Evolutionary conservation across 1,140 invertebrate species (phyloP).

Genomic region (Drosophila ogumai): DNA sequence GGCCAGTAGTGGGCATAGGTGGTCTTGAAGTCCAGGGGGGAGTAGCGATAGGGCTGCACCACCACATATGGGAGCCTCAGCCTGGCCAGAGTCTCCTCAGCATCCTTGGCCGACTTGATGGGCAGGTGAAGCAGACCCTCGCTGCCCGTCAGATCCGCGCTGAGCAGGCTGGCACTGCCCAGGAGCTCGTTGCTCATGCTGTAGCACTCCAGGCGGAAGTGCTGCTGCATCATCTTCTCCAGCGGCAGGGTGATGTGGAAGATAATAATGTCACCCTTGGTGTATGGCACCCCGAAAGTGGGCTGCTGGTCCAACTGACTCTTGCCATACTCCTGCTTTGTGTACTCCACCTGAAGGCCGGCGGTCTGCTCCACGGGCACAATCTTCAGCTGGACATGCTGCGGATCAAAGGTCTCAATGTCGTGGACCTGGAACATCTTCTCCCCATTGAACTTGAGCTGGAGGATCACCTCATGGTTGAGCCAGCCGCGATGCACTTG

Average conservation of each 20-base stretch:
- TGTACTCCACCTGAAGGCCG: constrained; percentile 72
- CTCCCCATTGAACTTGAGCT: constrained; percentile 89
- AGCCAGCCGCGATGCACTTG: constrained; percentile 92
- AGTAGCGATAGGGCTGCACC: constrained; percentile 90
- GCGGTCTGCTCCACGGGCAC: constrained; percentile 69
- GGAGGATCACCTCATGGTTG: constrained; percentile 91
- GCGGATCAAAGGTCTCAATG: constrained; percentile 79
- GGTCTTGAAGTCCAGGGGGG: constrained; percentile 90
- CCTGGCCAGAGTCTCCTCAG: constrained; percentile 87
- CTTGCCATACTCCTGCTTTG: constrained; percentile 69
- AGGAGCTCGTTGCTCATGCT: constrained; percentile 85
- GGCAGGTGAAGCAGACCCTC: constrained; percentile 91
- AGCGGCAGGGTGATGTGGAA: constrained; percentile 86
- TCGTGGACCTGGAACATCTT: constrained; percentile 83
- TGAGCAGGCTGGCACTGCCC: constrained; percentile 92
- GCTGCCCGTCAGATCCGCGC: constrained; percentile 86
- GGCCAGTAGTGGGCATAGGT: constrained; percentile 95
- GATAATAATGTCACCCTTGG: constrained; percentile 72
- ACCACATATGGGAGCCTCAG: constrained; percentile 87
- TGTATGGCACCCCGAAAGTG: constrained; percentile 64
- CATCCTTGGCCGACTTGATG: constrained; percentile 89
- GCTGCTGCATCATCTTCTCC: constrained; percentile 46
- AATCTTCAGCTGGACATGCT: constrained; percentile 73
- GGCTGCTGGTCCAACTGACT: constrained; percentile 71
- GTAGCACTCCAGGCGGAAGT: constrained; percentile 70